phyloP scores from a whole-genome alignment of 37 sponge, comb jelly and placozoan species.

The Ianthella basta region DNA sequence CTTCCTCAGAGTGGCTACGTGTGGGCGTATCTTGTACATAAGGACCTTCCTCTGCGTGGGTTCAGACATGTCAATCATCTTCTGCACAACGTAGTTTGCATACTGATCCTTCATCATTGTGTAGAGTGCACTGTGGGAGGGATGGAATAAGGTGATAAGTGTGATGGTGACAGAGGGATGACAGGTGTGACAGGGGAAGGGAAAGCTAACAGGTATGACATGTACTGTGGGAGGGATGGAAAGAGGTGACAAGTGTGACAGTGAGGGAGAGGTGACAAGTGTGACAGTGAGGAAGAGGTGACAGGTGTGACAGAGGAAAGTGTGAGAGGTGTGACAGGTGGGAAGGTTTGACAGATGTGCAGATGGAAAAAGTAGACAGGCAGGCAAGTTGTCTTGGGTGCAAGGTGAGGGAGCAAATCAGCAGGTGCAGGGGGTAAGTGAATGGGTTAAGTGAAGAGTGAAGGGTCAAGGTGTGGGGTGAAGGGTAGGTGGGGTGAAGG shows the following conservation, averaged over 20 bases:
- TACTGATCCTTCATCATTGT: constrained; percentile 94
- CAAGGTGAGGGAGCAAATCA: too few relatives aligned
- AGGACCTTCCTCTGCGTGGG: constrained; percentile 78
- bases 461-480: too few relatives aligned
- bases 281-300: neutral
- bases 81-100: constrained; percentile 97
- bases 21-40: constrained; percentile 81
- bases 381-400: neutral
- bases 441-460: too few relatives aligned
- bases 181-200: neutral
- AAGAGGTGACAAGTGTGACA: too few relatives aligned
- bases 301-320: too few relatives aligned
- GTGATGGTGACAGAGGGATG: neutral
- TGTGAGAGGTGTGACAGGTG: too few relatives aligned
- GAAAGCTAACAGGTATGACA: neutral
- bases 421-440: too few relatives aligned
- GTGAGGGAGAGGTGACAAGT: neutral
- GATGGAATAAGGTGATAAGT: neutral
- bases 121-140: constrained; percentile 69
- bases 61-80: constrained; percentile 86
- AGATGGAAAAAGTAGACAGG: neutral
- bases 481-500: too few relatives aligned
- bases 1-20: constrained; percentile 67
- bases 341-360: neutral
- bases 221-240: constrained; percentile 48